These are phyloP conservation scores for Bimastos eiseni DNA, from an alignment of 2,888 invertebrate species.

Conservation along the genomic window DNA sequence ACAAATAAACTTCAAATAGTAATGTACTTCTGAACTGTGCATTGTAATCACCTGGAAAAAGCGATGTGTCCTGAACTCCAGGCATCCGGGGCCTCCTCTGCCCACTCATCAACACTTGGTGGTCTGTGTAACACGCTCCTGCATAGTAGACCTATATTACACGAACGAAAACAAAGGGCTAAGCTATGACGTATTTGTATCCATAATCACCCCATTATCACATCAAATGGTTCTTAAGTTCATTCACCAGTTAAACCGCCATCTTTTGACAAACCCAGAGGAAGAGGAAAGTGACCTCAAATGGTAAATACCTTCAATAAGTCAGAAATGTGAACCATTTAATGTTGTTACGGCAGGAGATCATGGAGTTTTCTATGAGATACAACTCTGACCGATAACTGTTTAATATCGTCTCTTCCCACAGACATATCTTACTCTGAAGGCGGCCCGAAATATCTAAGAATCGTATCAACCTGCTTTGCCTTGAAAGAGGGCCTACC, in stretches of 20 bases:
- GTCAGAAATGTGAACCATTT: background rate
- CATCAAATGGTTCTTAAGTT: too few species aligned
- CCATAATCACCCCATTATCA: background rate
- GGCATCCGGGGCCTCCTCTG: constrained; percentile 59
- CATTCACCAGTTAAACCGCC: background rate
- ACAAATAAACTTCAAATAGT: too few species aligned
- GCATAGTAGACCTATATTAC: constrained; percentile 62
- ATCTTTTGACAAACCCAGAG: background rate
- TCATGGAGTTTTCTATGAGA: background rate
- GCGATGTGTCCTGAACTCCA: constrained; percentile 52
- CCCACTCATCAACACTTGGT: constrained; percentile 61
- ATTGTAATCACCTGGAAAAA: constrained; percentile 48
- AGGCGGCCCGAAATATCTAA: background rate
- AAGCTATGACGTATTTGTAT: too few species aligned
- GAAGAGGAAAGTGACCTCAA: too few species aligned
- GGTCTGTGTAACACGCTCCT: constrained; percentile 64
- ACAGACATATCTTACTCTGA: background rate
- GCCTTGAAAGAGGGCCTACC: background rate
- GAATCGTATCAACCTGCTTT: background rate
- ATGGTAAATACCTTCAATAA: background rate
- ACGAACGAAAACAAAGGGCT: background rate
- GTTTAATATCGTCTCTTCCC: background rate
- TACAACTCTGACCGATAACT: background rate
- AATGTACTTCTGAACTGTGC: too few species aligned
- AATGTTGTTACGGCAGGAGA: background rate